Percentiles rank a stretch among this genome's conserved stretches.
Conservation (phyloP, 2,797 vertebrate species). For the Gallinago stenura region DNA sequence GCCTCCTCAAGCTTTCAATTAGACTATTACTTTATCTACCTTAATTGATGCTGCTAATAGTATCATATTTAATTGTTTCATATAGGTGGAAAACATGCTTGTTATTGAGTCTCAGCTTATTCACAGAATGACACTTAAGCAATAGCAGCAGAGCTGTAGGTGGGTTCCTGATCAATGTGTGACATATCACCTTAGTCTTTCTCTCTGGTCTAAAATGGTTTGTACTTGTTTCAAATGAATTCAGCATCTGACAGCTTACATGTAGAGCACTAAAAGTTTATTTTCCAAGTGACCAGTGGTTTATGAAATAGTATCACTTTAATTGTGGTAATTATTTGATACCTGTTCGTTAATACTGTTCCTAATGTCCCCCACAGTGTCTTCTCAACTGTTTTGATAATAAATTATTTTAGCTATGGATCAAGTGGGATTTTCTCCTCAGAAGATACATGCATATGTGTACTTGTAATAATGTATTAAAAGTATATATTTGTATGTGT, state of each 20-base stretch:
- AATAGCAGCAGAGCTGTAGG: not conserved
- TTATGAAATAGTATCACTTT: not conserved
- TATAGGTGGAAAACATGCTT: conserved; percentile 64
- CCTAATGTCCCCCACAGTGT: not conserved
- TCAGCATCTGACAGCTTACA: not conserved
- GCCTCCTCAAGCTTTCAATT: conserved; percentile 78
- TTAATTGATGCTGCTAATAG: conserved; percentile 82
- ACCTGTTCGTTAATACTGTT: not conserved
- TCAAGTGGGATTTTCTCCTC: not conserved
- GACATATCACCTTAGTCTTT: not conserved
- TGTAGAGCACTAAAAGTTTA: not conserved
- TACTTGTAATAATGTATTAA: not conserved
- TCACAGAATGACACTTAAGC: conserved; percentile 53
- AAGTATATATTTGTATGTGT: not conserved
- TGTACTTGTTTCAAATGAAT: not conserved
- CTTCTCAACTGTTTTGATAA: not conserved
- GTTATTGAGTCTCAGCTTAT: conserved; percentile 75
- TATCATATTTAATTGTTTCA: conserved; percentile 80
- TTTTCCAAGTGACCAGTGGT: not conserved
- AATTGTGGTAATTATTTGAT: not conserved
- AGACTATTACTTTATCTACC: conserved; percentile 82
- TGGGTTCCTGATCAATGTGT: conserved; percentile 1
- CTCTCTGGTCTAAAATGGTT: not conserved
- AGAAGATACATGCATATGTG: not conserved
- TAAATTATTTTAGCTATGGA: not conserved